Base-by-base conservation (phyloP, 1,140 invertebrate genomes). In the Phthorimaea operculella region DNA sequence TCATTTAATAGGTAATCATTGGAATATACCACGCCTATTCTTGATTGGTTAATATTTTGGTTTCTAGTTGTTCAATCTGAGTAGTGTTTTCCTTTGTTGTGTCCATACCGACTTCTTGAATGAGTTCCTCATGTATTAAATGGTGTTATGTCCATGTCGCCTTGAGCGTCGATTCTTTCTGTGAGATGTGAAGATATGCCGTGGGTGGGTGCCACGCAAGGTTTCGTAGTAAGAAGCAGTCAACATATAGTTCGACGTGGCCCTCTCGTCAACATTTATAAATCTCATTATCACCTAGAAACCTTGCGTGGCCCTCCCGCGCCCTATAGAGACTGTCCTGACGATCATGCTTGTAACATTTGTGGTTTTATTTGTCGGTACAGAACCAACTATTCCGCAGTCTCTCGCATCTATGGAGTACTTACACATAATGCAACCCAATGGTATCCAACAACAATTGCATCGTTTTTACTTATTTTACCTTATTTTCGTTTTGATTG, bases 1-100 rank as follows among this genome's bases (percentile, higher is more conserved):
- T 85, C 86, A 87, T 87, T 79, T 83, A 79, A 77, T 86, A 84
- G 83, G 84, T 87, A 87, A 87, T 78, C 75, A 79, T 76, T 73
- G 65, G 68, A 72, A 71, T 73, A 66, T 72, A 69, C 64, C 70
- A 75, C 66, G 65, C 69, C 58, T 50, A 48, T 50, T 59, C 56
- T 62, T 68, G 68, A 50, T 72, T 70, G 57, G 57, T 68, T 70
- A 57, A 48, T 12, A 55, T 69, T 76, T 72, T 73, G 60, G 59
- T 71, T 68, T 71, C 65, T 83, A 79, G 76, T 64, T 72, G 74
- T 80, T 67, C 67, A 69, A 65, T 65, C 62, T 52, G 63, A 71
- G 76, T 81, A 80, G 77, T 74, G n/a, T 55, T 73, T 70, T 68
- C 72, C 63, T 74, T 62, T 73, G 71, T 75, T 74, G 76, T 71